A percentile compares a stretch with the other conserved stretches of the same genome.
phyloP scores from a whole-genome alignment of 2,113 vertebrate genomes.

The Guaruba guarouba region DNA sequence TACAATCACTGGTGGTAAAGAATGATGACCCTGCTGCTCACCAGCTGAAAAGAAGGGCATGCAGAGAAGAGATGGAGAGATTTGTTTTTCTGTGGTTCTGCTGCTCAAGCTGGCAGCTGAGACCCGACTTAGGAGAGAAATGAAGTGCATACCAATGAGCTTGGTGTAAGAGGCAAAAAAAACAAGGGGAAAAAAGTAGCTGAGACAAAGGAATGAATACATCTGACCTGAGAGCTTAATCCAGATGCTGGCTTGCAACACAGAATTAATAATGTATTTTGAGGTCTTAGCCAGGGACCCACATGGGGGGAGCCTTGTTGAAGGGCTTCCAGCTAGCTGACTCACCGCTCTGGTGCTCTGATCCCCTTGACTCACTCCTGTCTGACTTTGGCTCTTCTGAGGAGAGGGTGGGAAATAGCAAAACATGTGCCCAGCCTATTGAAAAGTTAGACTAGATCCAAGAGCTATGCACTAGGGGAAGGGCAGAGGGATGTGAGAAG shows the following conservation, averaged over 20 bases:
- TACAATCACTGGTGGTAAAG: neutral
- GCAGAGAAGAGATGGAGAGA: neutral
- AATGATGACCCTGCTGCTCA: neutral
- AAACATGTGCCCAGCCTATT: neutral
- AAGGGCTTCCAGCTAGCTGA: slow-evolving; percentile 15
- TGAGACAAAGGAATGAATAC: neutral
- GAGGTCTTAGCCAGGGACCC: neutral
- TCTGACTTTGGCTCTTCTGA: neutral
- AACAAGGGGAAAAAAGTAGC: neutral
- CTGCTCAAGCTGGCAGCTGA: neutral
- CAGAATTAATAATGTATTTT: neutral
- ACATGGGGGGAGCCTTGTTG: neutral
- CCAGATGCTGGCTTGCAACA: neutral
- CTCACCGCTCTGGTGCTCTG: neutral
- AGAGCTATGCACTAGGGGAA: neutral
- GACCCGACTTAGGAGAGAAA: neutral
- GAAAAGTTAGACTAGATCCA: neutral
- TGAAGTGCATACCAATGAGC: neutral
- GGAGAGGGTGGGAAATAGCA: neutral
- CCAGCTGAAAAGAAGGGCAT: neutral
- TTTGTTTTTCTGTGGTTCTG: neutral
- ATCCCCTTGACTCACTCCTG: neutral
- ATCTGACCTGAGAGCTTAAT: neutral
- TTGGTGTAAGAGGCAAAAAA: neutral
- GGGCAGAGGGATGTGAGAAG: neutral